Base-by-base conservation (phyloP, 2,888 invertebrate genomes). In the Scrobipalpa costella region DNA sequence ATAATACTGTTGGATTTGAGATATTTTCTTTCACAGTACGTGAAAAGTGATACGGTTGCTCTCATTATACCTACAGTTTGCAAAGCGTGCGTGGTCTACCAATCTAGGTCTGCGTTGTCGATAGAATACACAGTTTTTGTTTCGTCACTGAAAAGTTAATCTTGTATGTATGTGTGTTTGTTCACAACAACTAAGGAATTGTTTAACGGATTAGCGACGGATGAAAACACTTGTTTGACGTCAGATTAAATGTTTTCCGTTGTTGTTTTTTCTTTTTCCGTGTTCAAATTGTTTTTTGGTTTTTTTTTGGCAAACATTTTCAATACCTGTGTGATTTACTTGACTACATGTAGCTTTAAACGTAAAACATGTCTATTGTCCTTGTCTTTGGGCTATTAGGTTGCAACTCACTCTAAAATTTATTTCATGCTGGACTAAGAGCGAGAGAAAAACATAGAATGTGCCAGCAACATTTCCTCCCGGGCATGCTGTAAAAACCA, bases 201-300 rank as follows among this genome's bases (percentile, higher is more conserved):
- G 69, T 68, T 66, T 63, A 64, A 66, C 65, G 66, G 68, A 70
- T 70, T 70, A 68, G 66, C 64, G 68, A 61, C 64, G 64, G 60
- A 44, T 47, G 63, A 50, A 65, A 66, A 68, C 65, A 66, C 59
- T 57, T 68, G 67, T 64, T 50, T 52, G 52, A 33, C 59, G 60
- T 52, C 62, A 60, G 68, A 66, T 67, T 68, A 63, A 65, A 52
- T 36, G 52, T n/a, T 52, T 38, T 38, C 38, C 21, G 52, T 27
- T 38, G 52, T 61, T 40, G 11, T 8, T 38, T 61, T 36, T 44
- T 2, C 33, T 34, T 55, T 55, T 55, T 55, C 21, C 34, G 15
- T 27, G 13, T 55, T n/a, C n/a, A 34, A 34, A 55, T 55, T 55
- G 55, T 55, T 55, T 55, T 55, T 55, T n/a, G 17, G 15, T 11